Percentiles rank a stretch among this genome's conserved stretches.
These are phyloP conservation scores for Pimephales promelas DNA, from an alignment of 2,113 vertebrate genomes.

Conservation along the genomic window DNA sequence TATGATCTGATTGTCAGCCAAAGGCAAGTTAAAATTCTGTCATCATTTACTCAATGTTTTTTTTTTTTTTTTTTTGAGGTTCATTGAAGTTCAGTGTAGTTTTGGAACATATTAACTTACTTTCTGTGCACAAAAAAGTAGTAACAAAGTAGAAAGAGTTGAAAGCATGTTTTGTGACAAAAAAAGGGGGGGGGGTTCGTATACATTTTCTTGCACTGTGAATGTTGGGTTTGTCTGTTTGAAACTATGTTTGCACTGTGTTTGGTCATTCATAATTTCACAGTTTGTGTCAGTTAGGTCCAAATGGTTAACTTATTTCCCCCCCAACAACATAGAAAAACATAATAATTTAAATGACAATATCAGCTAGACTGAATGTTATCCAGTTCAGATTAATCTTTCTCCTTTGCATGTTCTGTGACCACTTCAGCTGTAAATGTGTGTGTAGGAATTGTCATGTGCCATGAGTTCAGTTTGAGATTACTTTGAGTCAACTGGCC, in stretches of 20 bases:
- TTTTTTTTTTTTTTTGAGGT: too few species aligned
- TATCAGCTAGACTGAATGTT: not conserved
- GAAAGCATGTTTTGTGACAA: not conserved
- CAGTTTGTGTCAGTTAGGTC: not conserved
- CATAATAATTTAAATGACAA: not conserved
- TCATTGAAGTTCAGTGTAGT: too few species aligned
- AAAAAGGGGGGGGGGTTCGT: not conserved
- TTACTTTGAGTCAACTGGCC: conserved; percentile 37
- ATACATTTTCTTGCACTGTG: not conserved
- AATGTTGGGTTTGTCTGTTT: not conserved
- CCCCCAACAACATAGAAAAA: not conserved
- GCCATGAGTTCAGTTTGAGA: conserved; percentile 17
- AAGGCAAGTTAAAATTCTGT: not conserved
- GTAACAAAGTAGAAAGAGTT: too few species aligned
- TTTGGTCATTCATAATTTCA: not conserved
- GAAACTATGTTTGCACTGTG: not conserved
- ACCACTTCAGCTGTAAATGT: not conserved
- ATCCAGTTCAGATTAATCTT: conserved; percentile 15
- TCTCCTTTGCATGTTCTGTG: not conserved
- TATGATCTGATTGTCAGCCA: not conserved
- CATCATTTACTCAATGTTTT: too few species aligned
- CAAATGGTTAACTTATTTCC: not conserved
- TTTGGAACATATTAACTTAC: too few species aligned
- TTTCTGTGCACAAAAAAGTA: too few species aligned
- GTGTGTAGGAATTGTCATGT: not conserved